Evolutionary conservation across 2,888 invertebrate species (phyloP).

Genomic region (Neoscelio sp.): DNA sequence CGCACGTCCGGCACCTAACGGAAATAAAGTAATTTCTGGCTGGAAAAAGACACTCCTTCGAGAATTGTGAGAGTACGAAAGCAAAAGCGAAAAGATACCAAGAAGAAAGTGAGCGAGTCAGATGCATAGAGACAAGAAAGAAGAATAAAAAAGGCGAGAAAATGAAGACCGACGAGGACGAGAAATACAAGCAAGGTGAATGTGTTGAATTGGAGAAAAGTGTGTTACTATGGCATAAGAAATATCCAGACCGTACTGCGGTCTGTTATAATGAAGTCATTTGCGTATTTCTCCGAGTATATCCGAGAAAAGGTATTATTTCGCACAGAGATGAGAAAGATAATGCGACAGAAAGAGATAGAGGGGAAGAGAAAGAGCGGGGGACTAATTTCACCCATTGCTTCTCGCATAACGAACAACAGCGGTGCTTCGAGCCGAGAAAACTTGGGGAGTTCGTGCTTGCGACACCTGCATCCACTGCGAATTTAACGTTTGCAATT

Average conservation of each 20-base stretch:
- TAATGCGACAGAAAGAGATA: constrained; percentile 34
- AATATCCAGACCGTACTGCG: constrained; percentile 56
- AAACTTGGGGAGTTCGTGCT: constrained; percentile 64
- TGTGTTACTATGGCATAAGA: constrained; percentile 43
- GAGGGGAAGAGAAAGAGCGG: constrained; percentile 19
- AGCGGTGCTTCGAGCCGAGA: constrained; percentile 55
- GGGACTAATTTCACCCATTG: constrained; percentile 78
- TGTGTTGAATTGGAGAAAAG: constrained; percentile 34
- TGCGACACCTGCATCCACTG: constrained; percentile 68
- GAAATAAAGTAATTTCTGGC: constrained; percentile 20
- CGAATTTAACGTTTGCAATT: constrained; percentile 36
- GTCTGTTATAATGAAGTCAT: constrained; percentile 79
- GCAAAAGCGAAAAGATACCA: neutral
- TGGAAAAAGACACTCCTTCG: constrained; percentile 9
- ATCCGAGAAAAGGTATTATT: constrained; percentile 57
- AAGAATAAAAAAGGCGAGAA: neutral
- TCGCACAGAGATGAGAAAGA: constrained; percentile 38
- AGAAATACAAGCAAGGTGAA: constrained; percentile 16
- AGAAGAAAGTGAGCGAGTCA: neutral
- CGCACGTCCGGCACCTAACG: constrained; percentile 12
- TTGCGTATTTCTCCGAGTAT: constrained; percentile 75
- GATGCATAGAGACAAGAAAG: neutral
- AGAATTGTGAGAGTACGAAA: constrained; percentile 4
- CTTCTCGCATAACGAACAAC: constrained; percentile 76
- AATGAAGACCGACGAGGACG: constrained; percentile 14